Evolutionary conservation across 2,797 vertebrate genomes (phyloP), one percentile per base, ranked within the genome.

Genomic region (Phrynocephalus forsythii): DNA sequence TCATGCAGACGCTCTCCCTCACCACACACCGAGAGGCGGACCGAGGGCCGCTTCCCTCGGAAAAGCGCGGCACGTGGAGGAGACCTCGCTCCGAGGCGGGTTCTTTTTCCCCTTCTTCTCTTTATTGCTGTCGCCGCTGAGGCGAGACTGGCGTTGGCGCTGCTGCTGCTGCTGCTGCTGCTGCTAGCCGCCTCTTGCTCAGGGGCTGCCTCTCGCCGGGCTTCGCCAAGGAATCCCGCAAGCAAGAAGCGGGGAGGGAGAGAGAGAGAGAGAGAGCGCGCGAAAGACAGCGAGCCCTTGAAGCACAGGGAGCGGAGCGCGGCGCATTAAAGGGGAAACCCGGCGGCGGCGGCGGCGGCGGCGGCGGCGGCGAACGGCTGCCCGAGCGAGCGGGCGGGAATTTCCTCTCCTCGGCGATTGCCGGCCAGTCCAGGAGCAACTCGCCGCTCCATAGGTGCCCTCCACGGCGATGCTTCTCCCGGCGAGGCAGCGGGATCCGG

Each of bases 61-160:
- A 30, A 90, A 92, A 91, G 87, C 81, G 89, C 91, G 72, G 94
- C 95, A 95, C 94, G 95, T 95, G 94, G 94, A 94, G 94, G 94
- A 94, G 92, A 94, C 16, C 60, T 63, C 5, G 92, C 93, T 91
- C 18, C 13, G 60, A 81, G 77, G 81, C 33, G 63, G 73, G 28
- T 52, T 66, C 69, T 16, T 68, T 67, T 11, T 2, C 33, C 6
- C 30, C 8, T 38, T n/a, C 15, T 30, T n/a, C 22, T 26, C 22
- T 48, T 20, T 30, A n/a, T 18, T 68, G 33, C 16, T 48, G 79
- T 30, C 1, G 24, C 81, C 48, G 24, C 22, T 38, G 50, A 79
- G 81, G 86, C 50, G 66, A 87, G 86, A 2, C 16, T 87, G 80
- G 80, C 66, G 80, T 69, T 38, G 3, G 10, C 8, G 82, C 84